A percentile compares a stretch with the other conserved stretches of the same genome.
These are phyloP conservation scores for Cavia aperea DNA, from an alignment of 2,113 vertebrate genomes.

Conservation along the genomic window DNA sequence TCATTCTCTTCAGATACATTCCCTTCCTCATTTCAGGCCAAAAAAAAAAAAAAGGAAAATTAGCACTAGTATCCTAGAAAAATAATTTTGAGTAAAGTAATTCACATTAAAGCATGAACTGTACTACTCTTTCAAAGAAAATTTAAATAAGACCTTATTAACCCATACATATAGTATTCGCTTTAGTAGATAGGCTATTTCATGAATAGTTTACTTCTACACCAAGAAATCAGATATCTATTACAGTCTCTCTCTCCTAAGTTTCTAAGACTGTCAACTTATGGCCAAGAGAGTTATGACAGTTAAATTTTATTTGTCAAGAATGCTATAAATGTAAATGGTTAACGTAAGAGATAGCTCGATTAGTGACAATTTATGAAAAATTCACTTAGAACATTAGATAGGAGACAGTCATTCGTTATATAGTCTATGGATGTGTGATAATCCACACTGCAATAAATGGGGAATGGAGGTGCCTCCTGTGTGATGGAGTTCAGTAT, in stretches of 20 bases:
- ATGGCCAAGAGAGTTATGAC: neutral
- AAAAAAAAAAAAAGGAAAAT: neutral
- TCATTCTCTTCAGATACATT: constrained; percentile 15
- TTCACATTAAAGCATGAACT: neutral
- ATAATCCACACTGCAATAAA: constrained; percentile 9
- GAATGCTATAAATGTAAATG: constrained; percentile 9
- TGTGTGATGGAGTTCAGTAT: neutral
- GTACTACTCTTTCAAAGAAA: neutral
- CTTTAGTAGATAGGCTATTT: neutral
- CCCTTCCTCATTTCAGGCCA: neutral
- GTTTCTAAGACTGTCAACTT: neutral
- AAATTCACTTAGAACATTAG: neutral
- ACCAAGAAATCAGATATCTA: neutral
- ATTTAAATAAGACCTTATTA: constrained; percentile 23
- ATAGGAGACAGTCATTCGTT: neutral
- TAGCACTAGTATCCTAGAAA: constrained; percentile 10
- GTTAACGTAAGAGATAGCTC: constrained; percentile 4
- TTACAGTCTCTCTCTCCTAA: neutral
- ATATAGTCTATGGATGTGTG: neutral
- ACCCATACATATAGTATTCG: neutral
- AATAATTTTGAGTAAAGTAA: constrained; percentile 37
- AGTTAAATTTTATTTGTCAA: constrained; percentile 31
- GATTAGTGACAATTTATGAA: neutral
- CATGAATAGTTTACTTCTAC: neutral
- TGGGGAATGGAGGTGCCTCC: too few relatives aligned